Conservation (phyloP, 1,140 invertebrate genomes). For the Hyphantria cunea region DNA sequence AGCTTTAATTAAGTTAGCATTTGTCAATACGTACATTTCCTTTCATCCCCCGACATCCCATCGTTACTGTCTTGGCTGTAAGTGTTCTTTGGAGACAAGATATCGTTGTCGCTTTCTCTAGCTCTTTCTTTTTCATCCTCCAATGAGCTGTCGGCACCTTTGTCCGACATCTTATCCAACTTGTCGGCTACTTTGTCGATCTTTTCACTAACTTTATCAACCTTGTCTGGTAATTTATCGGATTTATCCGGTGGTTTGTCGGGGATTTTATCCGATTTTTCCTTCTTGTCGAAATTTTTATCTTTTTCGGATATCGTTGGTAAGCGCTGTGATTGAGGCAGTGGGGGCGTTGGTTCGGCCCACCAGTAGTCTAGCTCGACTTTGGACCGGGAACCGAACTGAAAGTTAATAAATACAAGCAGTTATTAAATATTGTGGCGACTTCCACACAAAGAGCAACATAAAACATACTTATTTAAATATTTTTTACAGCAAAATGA, state of each 20-base stretch:
- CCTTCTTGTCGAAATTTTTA: constrained; percentile 33
- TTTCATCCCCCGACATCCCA: constrained; percentile 68
- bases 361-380: constrained; percentile 93
- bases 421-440: too few relatives aligned
- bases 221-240: constrained; percentile 36
- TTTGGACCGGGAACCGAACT: constrained; percentile 91
- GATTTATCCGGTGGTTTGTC: constrained; percentile 40
- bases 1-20: background rate
- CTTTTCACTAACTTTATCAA: constrained; percentile 7
- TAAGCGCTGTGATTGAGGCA: constrained; percentile 43
- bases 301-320: background rate
- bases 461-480: too few relatives aligned
- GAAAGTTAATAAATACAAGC: background rate
- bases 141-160: constrained; percentile 48
- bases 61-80: constrained; percentile 75
- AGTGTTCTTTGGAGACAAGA: constrained; percentile 71
- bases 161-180: constrained; percentile 46
- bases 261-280: constrained; percentile 6
- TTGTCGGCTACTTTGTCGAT: constrained; percentile 39
- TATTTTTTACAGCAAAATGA: too few relatives aligned
- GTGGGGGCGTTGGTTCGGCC: constrained; percentile 80
- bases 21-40: constrained; percentile 63
- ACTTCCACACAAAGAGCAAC: too few relatives aligned
- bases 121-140: constrained; percentile 61
- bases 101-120: constrained; percentile 64